Evolutionary conservation across 2,888 invertebrate species (phyloP).

Genomic region (Trachelus tabidus): DNA sequence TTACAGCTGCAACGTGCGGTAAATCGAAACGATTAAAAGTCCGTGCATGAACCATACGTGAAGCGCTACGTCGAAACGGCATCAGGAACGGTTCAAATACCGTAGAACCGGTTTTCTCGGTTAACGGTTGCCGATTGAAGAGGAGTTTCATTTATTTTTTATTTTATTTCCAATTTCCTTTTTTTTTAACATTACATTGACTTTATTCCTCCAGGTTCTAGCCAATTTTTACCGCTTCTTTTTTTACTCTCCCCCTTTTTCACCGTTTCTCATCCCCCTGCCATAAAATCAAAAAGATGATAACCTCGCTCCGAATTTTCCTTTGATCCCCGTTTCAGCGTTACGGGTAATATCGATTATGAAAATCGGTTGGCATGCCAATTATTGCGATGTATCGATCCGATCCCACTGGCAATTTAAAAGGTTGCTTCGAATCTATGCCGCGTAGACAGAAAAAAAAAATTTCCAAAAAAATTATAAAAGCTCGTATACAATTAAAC

Average conservation of each 20-base stretch:
- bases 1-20: slow-evolving; percentile 12
- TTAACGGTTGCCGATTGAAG: slow-evolving; percentile 24
- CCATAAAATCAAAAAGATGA: background rate
- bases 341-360: background rate
- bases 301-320: background rate
- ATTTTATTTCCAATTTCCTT: background rate
- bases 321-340: background rate
- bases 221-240: background rate
- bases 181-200: background rate
- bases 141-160: background rate
- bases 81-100: background rate
- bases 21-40: slow-evolving; percentile 44
- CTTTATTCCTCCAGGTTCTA: background rate
- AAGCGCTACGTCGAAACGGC: background rate
- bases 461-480: background rate
- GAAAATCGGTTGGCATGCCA: background rate
- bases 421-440: background rate
- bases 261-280: no score
- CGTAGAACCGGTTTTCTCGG: slow-evolving; percentile 13
- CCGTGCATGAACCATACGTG: slow-evolving; percentile 8
- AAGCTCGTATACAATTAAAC: background rate
- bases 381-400: background rate
- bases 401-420: background rate
- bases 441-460: background rate
- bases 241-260: background rate